Conservation (phyloP, 2,797 vertebrate genomes). For the Benthosema pterotum region DNA sequence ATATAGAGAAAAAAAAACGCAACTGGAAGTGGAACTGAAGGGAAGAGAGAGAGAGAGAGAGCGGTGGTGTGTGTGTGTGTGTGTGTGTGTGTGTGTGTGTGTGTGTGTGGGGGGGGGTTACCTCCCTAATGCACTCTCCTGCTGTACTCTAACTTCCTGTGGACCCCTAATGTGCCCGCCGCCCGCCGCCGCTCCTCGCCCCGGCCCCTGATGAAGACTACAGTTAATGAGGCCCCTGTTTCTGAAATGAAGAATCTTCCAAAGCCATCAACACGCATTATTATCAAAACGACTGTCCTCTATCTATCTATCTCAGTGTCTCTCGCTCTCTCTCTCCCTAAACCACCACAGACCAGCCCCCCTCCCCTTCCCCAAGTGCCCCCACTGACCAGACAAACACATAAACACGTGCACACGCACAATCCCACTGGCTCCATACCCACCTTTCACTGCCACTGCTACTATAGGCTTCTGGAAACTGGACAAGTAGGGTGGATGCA, state of each 20-base stretch:
- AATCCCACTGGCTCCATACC: conserved; percentile 26
- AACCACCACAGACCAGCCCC: conserved; percentile 34
- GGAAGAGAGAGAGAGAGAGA: conserved; percentile 63
- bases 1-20: conserved; percentile 81
- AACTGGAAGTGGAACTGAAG: conserved; percentile 70
- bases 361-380: conserved; percentile 23
- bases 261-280: conserved; percentile 83
- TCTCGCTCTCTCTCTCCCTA: conserved; percentile 24
- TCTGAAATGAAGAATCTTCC: conserved; percentile 80
- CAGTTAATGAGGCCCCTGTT: conserved; percentile 82
- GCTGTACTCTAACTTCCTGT: conserved; percentile 75
- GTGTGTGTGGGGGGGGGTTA: conserved; percentile 56
- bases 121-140: conserved; percentile 78
- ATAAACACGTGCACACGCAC: not conserved
- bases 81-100: too few species aligned
- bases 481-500: conserved; percentile 46
- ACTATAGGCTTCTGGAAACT: conserved; percentile 53
- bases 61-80: conserved; percentile 29
- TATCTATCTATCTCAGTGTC: conserved; percentile 2
- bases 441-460: conserved; percentile 58
- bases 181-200: conserved; percentile 54
- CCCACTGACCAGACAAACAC: conserved; percentile 47
- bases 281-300: conserved; percentile 60
- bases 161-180: conserved; percentile 82
- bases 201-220: conserved; percentile 72